These are phyloP conservation scores for Eretmocerus hayati DNA, from an alignment of 2,888 invertebrate genomes.

Conservation along the genomic window DNA sequence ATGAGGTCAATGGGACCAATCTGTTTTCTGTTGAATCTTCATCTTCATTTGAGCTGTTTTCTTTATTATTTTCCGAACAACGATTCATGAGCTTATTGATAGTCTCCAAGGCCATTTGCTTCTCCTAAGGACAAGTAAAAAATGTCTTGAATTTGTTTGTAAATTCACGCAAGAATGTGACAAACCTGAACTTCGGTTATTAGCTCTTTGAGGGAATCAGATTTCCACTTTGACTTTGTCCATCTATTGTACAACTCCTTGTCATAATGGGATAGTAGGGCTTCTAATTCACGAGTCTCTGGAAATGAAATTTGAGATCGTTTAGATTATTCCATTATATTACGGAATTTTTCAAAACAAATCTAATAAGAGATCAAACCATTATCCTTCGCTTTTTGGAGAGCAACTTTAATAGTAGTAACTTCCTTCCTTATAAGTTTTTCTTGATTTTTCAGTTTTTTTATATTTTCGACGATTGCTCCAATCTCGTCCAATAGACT, in stretches of 20 bases:
- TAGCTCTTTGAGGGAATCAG: slow-evolving; percentile 30
- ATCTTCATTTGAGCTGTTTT: neutral
- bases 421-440: slow-evolving; percentile 36
- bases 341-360: too few relatives aligned
- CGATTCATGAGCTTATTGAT: slow-evolving; percentile 29
- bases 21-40: slow-evolving; percentile 2
- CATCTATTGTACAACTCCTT: slow-evolving; percentile 37
- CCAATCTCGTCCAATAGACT: slow-evolving; percentile 36
- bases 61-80: slow-evolving; percentile 22
- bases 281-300: slow-evolving; percentile 24
- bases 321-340: neutral
- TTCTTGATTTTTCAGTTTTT: slow-evolving; percentile 34
- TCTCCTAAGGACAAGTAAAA: slow-evolving; percentile 27
- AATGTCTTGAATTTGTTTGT: neutral
- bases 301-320: slow-evolving; percentile 2
- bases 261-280: slow-evolving; percentile 36
- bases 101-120: slow-evolving; percentile 33
- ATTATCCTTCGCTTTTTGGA: slow-evolving; percentile 35
- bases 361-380: slow-evolving; percentile 28
- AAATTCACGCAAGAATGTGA: neutral
- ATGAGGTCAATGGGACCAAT: slow-evolving; percentile 1
- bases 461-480: slow-evolving; percentile 31
- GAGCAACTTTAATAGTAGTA: slow-evolving; percentile 26
- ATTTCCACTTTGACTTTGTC: slow-evolving; percentile 35
- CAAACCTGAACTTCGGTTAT: slow-evolving; percentile 27